Percentiles rank a stretch among this genome's conserved stretches.
These are phyloP conservation scores for Siderastrea siderea DNA, from an alignment of 92 coral and sea anemone species.

Conservation along the genomic window DNA sequence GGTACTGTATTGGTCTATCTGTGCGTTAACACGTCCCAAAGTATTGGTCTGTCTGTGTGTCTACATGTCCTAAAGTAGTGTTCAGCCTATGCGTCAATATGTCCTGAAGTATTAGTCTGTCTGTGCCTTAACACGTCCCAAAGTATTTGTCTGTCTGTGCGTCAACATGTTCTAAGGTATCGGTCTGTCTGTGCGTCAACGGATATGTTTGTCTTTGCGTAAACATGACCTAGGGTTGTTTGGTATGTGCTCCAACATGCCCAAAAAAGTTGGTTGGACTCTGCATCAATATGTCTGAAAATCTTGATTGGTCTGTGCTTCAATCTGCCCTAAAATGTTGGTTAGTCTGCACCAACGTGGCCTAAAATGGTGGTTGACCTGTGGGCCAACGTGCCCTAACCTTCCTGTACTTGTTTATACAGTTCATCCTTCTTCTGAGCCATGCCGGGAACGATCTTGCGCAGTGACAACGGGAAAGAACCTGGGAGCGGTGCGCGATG, in stretches of 20 bases:
- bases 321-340: background rate
- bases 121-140: background rate
- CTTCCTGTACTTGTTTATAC: conserved; percentile 72
- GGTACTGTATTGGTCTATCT: background rate
- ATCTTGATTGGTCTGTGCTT: background rate
- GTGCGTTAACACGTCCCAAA: background rate
- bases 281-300: no score
- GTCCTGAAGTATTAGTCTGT: background rate
- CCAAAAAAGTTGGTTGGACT: no score
- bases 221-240: no score
- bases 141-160: background rate
- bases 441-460: conserved; percentile 72
- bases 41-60: background rate
- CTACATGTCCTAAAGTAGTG: background rate
- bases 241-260: background rate
- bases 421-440: conserved; percentile 73
- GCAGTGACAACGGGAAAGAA: conserved; percentile 55
- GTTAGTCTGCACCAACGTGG: background rate
- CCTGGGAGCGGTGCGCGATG: conserved; percentile 46
- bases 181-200: no score
- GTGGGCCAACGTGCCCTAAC: conserved; percentile 58
- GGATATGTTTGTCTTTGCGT: no score
- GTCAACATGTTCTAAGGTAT: no score
- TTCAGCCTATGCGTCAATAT: no score
- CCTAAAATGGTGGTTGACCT: conserved; percentile 12